phyloP scores from a whole-genome alignment of 2,113 vertebrate genomes.

The Platycercus adscitus region DNA sequence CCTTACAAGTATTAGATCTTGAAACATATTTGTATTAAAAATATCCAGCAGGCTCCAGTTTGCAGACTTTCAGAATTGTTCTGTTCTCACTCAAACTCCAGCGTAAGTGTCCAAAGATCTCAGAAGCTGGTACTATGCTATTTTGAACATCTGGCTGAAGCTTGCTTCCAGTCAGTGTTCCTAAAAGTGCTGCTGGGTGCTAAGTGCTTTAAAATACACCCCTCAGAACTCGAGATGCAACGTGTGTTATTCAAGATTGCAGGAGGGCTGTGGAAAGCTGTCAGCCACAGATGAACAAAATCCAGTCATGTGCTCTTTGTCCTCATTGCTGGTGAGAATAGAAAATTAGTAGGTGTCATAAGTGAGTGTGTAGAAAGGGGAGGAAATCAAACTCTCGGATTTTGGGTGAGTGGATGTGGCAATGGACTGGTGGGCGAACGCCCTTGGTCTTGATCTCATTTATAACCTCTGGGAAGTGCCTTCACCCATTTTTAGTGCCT shows the following conservation, averaged over 20 bases:
- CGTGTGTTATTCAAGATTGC: not conserved
- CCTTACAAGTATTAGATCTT: not conserved
- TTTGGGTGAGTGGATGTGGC: not conserved
- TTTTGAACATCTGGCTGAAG: not conserved
- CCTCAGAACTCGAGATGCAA: not conserved
- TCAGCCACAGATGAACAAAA: not conserved
- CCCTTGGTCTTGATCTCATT: not conserved
- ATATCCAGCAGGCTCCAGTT: not conserved
- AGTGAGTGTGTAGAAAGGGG: not conserved
- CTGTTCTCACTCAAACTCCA: not conserved
- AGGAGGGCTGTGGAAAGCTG: not conserved
- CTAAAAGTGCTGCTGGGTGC: not conserved
- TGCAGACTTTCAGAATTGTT: not conserved
- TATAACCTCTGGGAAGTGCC: not conserved
- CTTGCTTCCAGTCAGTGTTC: not conserved
- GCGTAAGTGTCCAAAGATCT: not conserved
- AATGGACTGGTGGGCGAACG: not conserved
- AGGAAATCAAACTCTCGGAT: not conserved
- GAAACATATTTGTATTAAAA: not conserved
- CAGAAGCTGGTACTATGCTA: not conserved
- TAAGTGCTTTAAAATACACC: not conserved
- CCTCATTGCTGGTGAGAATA: not conserved
- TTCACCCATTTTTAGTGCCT: not conserved
- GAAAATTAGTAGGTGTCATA: not conserved
- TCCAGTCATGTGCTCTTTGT: constrained; percentile 32